Evolutionary conservation across 2,797 vertebrate genomes (phyloP).

Genomic region (Eulemur albifrons): DNA sequence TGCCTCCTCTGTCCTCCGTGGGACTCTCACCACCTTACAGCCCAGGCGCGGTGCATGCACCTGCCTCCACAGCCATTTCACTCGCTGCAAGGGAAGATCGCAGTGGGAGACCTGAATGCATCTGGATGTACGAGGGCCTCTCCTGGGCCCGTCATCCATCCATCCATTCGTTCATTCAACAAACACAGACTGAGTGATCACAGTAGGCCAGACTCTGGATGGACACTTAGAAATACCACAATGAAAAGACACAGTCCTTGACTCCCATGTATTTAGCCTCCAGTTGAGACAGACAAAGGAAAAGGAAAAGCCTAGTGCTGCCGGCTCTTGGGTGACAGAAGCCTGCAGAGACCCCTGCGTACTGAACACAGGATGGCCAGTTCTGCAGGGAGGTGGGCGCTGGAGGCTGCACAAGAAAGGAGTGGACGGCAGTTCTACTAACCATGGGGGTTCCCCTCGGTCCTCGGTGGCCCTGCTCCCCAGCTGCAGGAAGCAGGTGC

Average conservation of each 20-base stretch:
- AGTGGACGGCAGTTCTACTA: accelerated
- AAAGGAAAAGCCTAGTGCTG: background rate
- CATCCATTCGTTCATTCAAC: background rate
- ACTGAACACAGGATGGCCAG: accelerated
- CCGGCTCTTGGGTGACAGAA: background rate
- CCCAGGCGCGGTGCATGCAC: background rate
- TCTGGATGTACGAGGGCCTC: background rate
- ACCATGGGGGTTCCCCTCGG: accelerated
- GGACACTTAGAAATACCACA: background rate
- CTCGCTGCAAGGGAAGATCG: background rate
- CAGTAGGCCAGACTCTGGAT: background rate
- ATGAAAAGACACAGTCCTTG: background rate
- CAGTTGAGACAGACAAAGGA: background rate
- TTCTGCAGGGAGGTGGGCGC: background rate
- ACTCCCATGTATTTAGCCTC: background rate
- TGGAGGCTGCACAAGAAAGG: too few species aligned
- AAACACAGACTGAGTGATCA: background rate
- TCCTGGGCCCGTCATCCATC: too few species aligned
- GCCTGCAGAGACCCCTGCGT: background rate
- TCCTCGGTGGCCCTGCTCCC: accelerated
- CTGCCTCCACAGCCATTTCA: background rate
- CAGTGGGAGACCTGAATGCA: background rate
- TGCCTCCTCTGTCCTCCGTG: background rate
- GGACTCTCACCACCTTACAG: background rate
- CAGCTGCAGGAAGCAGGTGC: background rate